Evolutionary conservation across 2,888 invertebrate species (phyloP), one percentile per base, ranked within the genome.

Genomic region (Phrixothrix hirtus): DNA sequence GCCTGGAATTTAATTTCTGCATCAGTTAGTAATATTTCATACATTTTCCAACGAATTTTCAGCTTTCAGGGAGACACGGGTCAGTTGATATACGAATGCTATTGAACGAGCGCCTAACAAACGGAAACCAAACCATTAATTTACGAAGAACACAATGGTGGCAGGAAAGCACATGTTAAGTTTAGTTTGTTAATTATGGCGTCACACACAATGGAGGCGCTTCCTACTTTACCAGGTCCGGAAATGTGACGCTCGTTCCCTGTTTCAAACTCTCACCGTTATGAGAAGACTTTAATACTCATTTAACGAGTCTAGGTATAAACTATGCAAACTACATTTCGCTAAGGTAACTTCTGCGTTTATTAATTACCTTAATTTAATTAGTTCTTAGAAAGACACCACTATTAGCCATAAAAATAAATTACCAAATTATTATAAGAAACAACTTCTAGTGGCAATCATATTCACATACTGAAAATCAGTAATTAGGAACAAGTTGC

Each of bases 151-250:
- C 63, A 77, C 77, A 77, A 77, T 76, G 74, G 75, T 65, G 69
- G 68, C 77, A 77, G 77, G 77, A 77, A 77, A 77, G 77, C 77
- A 77, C 77, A 77, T 77, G 77, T 77, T 77, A 77, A 76, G 76
- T 77, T 77, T 77, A 77, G 77, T 77, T 77, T 74, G 75, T 77
- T 77, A 77, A 77, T 77, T 76, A 76, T 72, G 74, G 72, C 74
- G 72, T 73, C 73, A 69, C 68, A 69, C 70, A 75, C 75, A 76
- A 75, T 75, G 74, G 74, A 63, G 65, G 62, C 65, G 67, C 71
- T 72, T 75, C 74, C 73, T 72, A 66, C 63, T 62, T 64, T 63
- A 63, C 67, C 67, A 62, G 64, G 62, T 68, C 75, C 74, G 74
- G 74, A 74, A 73, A 72, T 71, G 70, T 71, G 60, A 52, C 64